Base-by-base conservation (phyloP, 1,140 invertebrate species). In the Drosophila mayri region DNA sequence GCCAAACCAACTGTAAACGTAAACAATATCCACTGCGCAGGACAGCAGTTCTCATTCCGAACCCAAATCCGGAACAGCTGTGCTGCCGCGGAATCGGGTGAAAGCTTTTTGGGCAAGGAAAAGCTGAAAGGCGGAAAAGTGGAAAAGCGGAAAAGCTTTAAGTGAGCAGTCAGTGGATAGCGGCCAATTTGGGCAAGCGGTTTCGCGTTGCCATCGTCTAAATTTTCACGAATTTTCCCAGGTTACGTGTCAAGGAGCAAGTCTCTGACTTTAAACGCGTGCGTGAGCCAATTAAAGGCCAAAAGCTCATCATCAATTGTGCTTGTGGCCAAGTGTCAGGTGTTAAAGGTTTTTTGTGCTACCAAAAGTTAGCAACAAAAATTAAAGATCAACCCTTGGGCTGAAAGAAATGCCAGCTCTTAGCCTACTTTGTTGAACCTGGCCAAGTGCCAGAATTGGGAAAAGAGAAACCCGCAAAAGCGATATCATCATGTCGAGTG, bases 1-100 rank as follows among this genome's bases (percentile, higher is more conserved):
- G 20, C 47, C 73, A 85, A 79, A 79, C 76, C 80, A 87, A 87
- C 73, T 88, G 84, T 74, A 79, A 84, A 71, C 65, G 72, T 88
- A 85, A 90, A 90, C 85, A 88, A 81, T 57, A n/a, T n/a, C 8
- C 60, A 90, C 8, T 85, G 85, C 85, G 85, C 85, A 90, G 85
- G 81, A 90, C 49, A 55, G 50, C 49, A 43, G 32, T 20, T 43
- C 30, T 65, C 28, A 11, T 20, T 38, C 49, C 55, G 40, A 67
- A 20, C 11, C 30, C 30, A 28, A 30, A 28, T 62, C 63, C 58
- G 63, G 43, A 46, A 64, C 72, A 73, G 75, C 74, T 68, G 74
- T 40, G 30, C 14, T 0, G 8, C 40, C 12, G 40, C 18, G 22
- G 46, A 50, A 67, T 67, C 62, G 65, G 65, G 65, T 18, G 44